phyloP scores from a whole-genome alignment of 2,797 vertebrate genomes.

The Acestrorhynchus altus region DNA sequence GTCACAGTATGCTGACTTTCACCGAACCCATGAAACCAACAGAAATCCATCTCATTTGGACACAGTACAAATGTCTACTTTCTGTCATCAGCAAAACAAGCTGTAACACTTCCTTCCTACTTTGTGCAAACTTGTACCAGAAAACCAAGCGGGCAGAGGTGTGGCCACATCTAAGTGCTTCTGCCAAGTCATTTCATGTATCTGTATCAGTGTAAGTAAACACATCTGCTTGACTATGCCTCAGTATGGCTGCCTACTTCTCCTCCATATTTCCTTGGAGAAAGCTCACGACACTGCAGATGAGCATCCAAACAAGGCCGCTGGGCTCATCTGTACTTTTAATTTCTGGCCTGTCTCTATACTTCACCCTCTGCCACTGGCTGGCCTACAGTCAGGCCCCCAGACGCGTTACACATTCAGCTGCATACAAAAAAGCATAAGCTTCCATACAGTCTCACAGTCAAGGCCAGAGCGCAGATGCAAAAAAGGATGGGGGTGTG shows the following conservation, averaged over 20 bases:
- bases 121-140: slow-evolving; percentile 1
- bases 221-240: slow-evolving; percentile 29
- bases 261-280: slow-evolving; percentile 32
- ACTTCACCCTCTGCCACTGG: slow-evolving; percentile 43
- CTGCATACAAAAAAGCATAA: slow-evolving; percentile 46
- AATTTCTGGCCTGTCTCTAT: slow-evolving; percentile 62
- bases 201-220: slow-evolving; percentile 31
- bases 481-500: neutral
- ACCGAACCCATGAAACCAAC: neutral
- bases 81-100: neutral
- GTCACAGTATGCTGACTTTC: neutral
- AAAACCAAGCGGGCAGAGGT: slow-evolving; percentile 11
- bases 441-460: neutral
- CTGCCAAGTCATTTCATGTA: slow-evolving; percentile 18
- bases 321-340: slow-evolving; percentile 71
- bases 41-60: neutral
- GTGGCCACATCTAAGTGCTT: neutral
- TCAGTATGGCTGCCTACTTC: slow-evolving; percentile 26
- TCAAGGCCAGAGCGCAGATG: slow-evolving; percentile 24
- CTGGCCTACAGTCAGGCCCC: slow-evolving; percentile 59
- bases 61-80: neutral
- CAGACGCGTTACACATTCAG: slow-evolving; percentile 63
- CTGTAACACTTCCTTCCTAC: neutral
- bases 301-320: slow-evolving; percentile 66
- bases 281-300: slow-evolving; percentile 56